Conservation (phyloP, 35 echinoderm and acorn worm species). For the Lytechinus variegatus region DNA sequence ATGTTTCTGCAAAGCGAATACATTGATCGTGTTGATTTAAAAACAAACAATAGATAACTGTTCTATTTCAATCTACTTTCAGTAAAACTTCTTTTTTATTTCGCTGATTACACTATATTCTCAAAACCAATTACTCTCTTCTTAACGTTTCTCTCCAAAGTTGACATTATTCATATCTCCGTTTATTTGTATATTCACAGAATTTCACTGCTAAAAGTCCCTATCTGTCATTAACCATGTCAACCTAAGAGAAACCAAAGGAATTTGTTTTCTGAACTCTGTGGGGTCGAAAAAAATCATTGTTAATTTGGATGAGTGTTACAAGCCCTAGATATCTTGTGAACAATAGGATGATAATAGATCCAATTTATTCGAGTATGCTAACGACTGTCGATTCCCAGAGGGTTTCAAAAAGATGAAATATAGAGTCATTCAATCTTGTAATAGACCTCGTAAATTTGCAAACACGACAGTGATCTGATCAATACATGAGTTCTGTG, state of each 20-base stretch:
- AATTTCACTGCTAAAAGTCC: background rate
- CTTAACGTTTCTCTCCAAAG: background rate
- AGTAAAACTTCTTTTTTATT: no score
- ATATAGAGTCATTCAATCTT: slow-evolving; percentile 13
- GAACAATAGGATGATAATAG: background rate
- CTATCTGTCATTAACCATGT: background rate
- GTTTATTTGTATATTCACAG: background rate
- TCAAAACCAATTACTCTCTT: background rate
- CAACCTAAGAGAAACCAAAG: background rate
- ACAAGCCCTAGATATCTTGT: background rate
- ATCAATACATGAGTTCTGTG: background rate
- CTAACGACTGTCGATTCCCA: slow-evolving; percentile 17
- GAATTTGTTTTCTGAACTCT: background rate
- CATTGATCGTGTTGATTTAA: no score
- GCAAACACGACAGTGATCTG: background rate
- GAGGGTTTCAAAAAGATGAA: background rate
- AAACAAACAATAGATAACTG: no score
- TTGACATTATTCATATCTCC: background rate
- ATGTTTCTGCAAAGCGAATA: no score
- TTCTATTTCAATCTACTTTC: no score
- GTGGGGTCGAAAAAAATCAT: background rate
- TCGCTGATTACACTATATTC: no score
- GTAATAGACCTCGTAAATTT: background rate
- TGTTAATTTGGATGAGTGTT: background rate
- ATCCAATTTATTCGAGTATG: background rate